Base-by-base conservation (phyloP, 2,888 invertebrate genomes). In the Nymphalis polychloros region DNA sequence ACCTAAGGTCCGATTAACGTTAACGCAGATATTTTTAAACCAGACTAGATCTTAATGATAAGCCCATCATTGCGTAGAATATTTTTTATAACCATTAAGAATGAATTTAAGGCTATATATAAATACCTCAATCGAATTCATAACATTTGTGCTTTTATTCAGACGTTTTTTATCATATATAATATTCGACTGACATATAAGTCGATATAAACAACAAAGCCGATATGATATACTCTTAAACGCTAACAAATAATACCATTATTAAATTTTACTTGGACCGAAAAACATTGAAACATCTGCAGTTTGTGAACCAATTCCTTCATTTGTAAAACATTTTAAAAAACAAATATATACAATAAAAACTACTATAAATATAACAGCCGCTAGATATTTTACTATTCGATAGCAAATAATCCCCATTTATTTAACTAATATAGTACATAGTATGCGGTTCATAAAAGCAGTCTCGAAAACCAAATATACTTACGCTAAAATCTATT, bases 281-380 rank as follows among this genome's bases (percentile, higher is more conserved):
- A 70, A 72, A 67, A 62, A 66, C 67, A 60, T 68, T 57, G 62
- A 71, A 74, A 77, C 74, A 79, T 76, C 76, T 76, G 79, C 75
- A 75, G 70, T 72, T 72, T 72, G 69, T 66, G 72, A 71, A 67
- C 76, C 81, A 81, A 76, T 76, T 78, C 75, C 77, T 74, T 77
- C 27, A 55, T 27, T 55, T 31, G 53, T 69, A 76, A 80, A 79
- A 76, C 69, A 77, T 77, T 67, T 79, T 78, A 77, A 81, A 73
- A 88, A 90, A 88, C 89, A 87, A 87, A 90, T 88, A 90, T 91
- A 87, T 90, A 92, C 91, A 91, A 79, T 83, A 83, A 80, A 41
- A 84, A 81, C 81, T 85, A 88, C 78, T 86, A 88, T 87, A 88
- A 89, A 90, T 88, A 90, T 89, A 91, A 92, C 92, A 92, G 92